A percentile compares a stretch with the other conserved stretches of the same genome.
Conservation (phyloP, 2,797 vertebrate genomes). For the Peromyscus eremicus region DNA sequence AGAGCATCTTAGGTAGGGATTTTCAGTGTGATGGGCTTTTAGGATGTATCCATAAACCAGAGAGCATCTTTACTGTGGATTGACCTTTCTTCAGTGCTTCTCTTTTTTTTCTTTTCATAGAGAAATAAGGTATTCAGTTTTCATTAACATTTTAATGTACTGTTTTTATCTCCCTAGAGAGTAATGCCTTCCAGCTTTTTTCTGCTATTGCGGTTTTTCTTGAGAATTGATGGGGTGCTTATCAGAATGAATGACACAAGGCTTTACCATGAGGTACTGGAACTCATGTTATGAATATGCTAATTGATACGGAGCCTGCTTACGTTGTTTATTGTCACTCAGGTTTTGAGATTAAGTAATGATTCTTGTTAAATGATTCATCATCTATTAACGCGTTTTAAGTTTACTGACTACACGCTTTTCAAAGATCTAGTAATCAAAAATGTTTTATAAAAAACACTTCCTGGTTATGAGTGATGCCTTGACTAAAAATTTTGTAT, state of each 20-base stretch:
- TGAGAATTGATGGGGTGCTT: slow-evolving; percentile 97
- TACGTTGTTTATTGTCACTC: not conserved
- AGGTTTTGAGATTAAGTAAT: not conserved
- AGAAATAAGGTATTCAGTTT: slow-evolving; percentile 51
- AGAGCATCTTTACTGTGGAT: not conserved
- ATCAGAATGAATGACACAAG: slow-evolving; percentile 98
- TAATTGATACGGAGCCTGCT: not conserved
- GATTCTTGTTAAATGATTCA: not conserved
- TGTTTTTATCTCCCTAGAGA: slow-evolving; percentile 89
- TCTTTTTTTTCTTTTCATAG: slow-evolving; percentile 34
- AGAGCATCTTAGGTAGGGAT: not conserved
- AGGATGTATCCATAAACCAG: not conserved
- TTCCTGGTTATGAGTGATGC: not conserved
- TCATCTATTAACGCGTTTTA: not conserved
- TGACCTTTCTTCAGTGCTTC: not conserved
- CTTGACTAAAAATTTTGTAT: not conserved
- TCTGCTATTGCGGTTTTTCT: slow-evolving; percentile 95
- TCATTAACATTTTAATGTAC: slow-evolving; percentile 15
- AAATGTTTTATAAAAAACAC: slow-evolving; percentile 12
- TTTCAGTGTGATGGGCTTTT: not conserved
- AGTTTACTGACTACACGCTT: not conserved
- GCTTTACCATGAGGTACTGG: slow-evolving; percentile 93
- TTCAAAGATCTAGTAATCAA: not conserved
- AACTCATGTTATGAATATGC: not conserved
- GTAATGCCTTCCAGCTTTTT: slow-evolving; percentile 99